Evolutionary conservation across 2,888 invertebrate species (phyloP).

Genomic region (Latrodectus elegans): DNA sequence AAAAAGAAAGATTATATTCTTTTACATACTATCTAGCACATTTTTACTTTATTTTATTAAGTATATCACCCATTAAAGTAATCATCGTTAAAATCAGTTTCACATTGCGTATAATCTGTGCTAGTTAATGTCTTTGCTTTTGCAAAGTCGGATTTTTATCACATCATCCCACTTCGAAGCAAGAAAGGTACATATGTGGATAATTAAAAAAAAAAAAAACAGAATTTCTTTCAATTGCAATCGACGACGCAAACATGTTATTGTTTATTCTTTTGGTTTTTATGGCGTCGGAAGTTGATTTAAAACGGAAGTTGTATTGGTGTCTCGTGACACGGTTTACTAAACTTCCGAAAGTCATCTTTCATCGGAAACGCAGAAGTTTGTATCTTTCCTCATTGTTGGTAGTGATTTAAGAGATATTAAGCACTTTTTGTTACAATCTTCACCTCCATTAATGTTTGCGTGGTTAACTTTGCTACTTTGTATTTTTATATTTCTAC

Average conservation of each 20-base stretch:
- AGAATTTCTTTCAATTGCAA: not conserved
- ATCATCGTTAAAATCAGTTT: too few relatives aligned
- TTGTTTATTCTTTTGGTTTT: slow-evolving; percentile 1
- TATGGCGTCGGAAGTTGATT: slow-evolving; percentile 33
- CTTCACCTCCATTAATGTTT: not conserved
- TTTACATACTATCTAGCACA: too few relatives aligned
- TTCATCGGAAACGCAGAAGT: slow-evolving; percentile 35
- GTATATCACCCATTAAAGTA: too few relatives aligned
- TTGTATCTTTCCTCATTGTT: slow-evolving; percentile 29
- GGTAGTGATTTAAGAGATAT: slow-evolving; percentile 20
- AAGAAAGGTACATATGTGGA: too few relatives aligned
- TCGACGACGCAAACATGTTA: slow-evolving; percentile 26
- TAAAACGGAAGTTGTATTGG: slow-evolving; percentile 41
- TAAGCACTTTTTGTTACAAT: not conserved
- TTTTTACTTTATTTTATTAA: too few relatives aligned
- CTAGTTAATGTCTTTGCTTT: too few relatives aligned
- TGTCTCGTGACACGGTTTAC: slow-evolving; percentile 33
- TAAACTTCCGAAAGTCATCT: slow-evolving; percentile 30
- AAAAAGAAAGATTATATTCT: too few relatives aligned
- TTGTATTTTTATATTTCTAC: not conserved
- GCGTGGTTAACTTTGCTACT: not conserved
- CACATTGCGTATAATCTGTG: too few relatives aligned
- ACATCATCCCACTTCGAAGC: too few relatives aligned
- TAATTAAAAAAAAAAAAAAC: too few relatives aligned
- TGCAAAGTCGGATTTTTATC: too few relatives aligned